phyloP scores from a whole-genome alignment of 1,140 invertebrate species.

The Apolygus lucorum region DNA sequence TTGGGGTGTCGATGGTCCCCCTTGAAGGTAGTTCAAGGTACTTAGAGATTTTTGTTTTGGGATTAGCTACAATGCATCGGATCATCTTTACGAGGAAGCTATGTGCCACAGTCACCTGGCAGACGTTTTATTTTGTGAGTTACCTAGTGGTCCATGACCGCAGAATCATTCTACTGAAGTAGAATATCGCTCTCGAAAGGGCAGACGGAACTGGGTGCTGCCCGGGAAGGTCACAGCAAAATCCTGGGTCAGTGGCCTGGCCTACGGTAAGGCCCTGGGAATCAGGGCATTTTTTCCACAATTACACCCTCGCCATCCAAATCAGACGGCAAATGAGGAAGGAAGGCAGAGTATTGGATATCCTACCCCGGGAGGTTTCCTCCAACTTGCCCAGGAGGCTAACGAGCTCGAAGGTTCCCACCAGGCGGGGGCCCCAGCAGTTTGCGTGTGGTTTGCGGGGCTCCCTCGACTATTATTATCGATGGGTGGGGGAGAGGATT shows the following conservation, averaged over 20 bases:
- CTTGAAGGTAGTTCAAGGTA: too few relatives aligned
- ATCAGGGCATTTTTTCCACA: constrained; percentile 16
- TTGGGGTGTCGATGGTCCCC: too few relatives aligned
- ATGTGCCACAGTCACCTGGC: too few relatives aligned
- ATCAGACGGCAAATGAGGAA: constrained; percentile 1
- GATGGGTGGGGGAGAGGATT: not conserved
- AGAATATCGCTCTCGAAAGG: too few relatives aligned
- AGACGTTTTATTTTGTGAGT: too few relatives aligned
- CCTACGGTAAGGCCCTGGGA: constrained; percentile 10
- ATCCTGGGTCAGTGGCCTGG: constrained; percentile 10
- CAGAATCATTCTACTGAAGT: too few relatives aligned
- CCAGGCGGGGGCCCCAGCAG: constrained; percentile 7
- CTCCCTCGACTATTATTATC: constrained; percentile 6
- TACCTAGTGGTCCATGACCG: too few relatives aligned
- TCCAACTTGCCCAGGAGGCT: constrained; percentile 13
- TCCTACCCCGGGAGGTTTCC: not conserved
- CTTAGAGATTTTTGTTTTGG: too few relatives aligned
- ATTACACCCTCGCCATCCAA: constrained; percentile 8
- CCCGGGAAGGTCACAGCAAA: not conserved
- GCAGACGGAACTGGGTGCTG: too few relatives aligned
- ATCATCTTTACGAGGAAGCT: too few relatives aligned
- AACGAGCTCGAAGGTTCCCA: constrained; percentile 4
- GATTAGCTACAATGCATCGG: too few relatives aligned
- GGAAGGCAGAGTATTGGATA: constrained; percentile 2
- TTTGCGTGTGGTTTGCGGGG: constrained; percentile 3